These are phyloP conservation scores for Cebus imitator DNA, from an alignment of 2,113 vertebrate genomes.

Conservation along the genomic window DNA sequence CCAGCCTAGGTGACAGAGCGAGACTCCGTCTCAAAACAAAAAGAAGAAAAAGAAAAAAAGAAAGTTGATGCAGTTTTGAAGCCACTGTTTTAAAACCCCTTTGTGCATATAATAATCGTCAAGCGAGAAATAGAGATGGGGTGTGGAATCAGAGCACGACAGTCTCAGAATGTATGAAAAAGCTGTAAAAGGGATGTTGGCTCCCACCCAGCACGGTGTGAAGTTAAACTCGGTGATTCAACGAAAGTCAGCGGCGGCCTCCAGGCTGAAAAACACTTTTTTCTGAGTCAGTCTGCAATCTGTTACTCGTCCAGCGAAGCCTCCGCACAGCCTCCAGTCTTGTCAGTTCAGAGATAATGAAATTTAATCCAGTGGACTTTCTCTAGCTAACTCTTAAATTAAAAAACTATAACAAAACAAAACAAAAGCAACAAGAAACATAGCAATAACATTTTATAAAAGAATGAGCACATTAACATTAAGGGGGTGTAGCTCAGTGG, in stretches of 20 bases:
- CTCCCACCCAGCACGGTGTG: neutral
- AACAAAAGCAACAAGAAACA: neutral
- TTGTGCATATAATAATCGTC: neutral
- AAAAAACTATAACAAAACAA: neutral
- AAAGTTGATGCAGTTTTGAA: no score
- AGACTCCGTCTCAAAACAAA: no score
- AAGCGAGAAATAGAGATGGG: neutral
- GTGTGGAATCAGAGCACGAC: neutral
- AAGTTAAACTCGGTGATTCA: neutral
- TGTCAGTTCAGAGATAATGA: neutral
- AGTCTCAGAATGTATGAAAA: neutral
- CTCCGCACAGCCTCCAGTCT: neutral
- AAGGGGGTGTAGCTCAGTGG: constrained; percentile 34
- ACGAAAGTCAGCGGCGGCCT: neutral
- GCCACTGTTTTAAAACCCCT: neutral
- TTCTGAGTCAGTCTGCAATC: neutral
- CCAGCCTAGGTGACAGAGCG: no score
- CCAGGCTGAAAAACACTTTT: neutral
- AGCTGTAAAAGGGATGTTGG: neutral
- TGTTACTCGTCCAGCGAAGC: neutral
- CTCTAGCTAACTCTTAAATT: no score
- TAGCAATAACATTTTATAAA: neutral
- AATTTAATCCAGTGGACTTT: neutral
- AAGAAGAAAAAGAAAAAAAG: no score
- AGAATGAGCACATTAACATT: no score